Conservation (phyloP, 2,888 invertebrate species). For the Aleiodes leptofemur region DNA sequence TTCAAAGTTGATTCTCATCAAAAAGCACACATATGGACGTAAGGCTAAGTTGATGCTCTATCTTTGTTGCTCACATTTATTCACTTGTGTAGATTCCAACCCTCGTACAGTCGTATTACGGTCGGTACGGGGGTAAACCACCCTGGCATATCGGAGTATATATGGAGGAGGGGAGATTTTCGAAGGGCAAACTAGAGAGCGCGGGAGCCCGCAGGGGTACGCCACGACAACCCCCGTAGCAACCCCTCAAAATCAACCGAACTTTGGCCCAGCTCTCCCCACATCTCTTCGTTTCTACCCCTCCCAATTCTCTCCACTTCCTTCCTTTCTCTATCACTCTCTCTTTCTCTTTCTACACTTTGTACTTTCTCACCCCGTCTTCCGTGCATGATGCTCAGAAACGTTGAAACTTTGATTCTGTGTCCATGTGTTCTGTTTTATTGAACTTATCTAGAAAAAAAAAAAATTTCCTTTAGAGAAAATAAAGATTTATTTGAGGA, state of each 20-base stretch:
- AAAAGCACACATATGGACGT: neutral
- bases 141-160: constrained; percentile 64
- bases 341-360: neutral
- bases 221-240: constrained; percentile 75
- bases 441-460: constrained; percentile 72
- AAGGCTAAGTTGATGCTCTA: neutral
- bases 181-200: constrained; percentile 74
- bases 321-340: constrained; percentile 13
- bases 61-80: constrained; percentile 3
- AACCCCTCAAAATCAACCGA: constrained; percentile 76
- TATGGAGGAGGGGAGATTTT: constrained; percentile 69
- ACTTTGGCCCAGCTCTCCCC: constrained; percentile 59
- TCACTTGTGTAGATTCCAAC: constrained; percentile 30
- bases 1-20: neutral
- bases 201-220: constrained; percentile 73
- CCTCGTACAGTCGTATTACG: constrained; percentile 60
- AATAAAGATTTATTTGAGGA: too few species aligned
- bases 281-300: constrained; percentile 54
- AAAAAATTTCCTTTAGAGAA: too few species aligned
- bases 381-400: constrained; percentile 14
- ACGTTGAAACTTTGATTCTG: constrained; percentile 47
- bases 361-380: constrained; percentile 25
- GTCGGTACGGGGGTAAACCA: constrained; percentile 65
- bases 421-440: constrained; percentile 36
- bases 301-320: constrained; percentile 51